Evolutionary conservation across 2,797 vertebrate species (phyloP), one percentile per base, ranked within the genome.

Genomic region (Falco berigora): DNA sequence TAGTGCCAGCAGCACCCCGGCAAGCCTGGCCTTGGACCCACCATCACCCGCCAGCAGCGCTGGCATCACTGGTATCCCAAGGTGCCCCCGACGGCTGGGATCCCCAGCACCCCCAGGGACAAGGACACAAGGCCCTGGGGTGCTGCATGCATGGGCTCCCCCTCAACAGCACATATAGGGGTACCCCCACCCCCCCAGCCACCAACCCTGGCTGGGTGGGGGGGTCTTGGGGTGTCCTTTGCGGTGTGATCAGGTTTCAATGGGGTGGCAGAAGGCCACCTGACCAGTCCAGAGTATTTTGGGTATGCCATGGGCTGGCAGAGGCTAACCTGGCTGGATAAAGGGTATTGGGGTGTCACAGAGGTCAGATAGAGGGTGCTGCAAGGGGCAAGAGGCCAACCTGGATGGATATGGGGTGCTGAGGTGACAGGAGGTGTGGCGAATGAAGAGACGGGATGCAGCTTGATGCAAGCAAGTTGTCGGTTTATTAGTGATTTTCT

Each of bases 11-110:
- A 11, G 36, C 32, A 50, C 28, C 20, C 19, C 3, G 3, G 44
- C 7, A 2, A n/a, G 38, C 12, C 38, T 36, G 38, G 20, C 38
- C 23, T 28, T 15, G 22, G 47, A 46, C 61, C 61, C 56, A n/a
- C 38, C 3, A 7, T 12, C 64, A 9, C 74, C 73, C 27, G 62
- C 59, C 3, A 4, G 18, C 74, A 73, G 56, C 61, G 7, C 46
- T 7, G 18, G 55, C 15, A 21, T 12, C 3, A 1, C 0, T 8
- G 34, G 22, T 32, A 81, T 13, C 10, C 19, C 16, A 2, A 30
- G 49, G 58, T 16, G 52, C 1, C 38, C 44, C 53, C 2, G 0
- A 46, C 49, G n/a, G n/a, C 32, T 0, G 0, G 44, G 10, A 34
- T 10, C 13, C 28, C n/a, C 71, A n/a, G 36, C 1, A 5, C 2